Conservation (phyloP, 2,113 vertebrate genomes). For the Halichoeres trimaculatus region DNA sequence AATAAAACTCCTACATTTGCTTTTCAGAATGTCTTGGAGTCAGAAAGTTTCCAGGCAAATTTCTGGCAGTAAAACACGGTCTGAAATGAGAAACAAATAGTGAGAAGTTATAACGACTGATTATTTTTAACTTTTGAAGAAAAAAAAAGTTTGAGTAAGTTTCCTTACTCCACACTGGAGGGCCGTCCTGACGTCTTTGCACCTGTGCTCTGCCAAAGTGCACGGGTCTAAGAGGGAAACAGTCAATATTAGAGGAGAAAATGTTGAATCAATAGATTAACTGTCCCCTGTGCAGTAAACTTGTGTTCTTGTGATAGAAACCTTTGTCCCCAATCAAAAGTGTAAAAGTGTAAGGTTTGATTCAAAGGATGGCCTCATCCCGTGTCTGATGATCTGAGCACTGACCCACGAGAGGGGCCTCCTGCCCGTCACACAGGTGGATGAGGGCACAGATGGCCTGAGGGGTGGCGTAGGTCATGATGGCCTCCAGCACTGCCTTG, state of each 20-base stretch:
- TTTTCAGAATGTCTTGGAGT: conserved; percentile 32
- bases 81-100: conserved; percentile 49
- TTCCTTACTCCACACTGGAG: conserved; percentile 84
- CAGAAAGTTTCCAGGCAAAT: conserved; percentile 68
- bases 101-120: neutral
- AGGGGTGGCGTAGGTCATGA: conserved; percentile 82
- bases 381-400: neutral
- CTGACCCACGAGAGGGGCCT: conserved; percentile 57
- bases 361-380: too few species aligned
- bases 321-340: too few species aligned
- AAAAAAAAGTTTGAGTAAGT: neutral
- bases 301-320: too few species aligned
- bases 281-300: neutral
- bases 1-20: conserved; percentile 15
- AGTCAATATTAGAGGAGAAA: neutral
- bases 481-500: conserved; percentile 75
- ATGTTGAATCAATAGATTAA: neutral
- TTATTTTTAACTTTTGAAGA: neutral
- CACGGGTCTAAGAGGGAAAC: conserved; percentile 77
- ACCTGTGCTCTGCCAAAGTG: conserved; percentile 76
- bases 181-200: conserved; percentile 76
- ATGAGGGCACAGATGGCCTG: conserved; percentile 85
- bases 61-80: conserved; percentile 80
- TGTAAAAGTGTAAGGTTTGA: too few species aligned
- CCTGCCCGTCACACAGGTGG: conserved; percentile 73